phyloP scores from a whole-genome alignment of 2,113 vertebrate species.

The Conger conger region DNA sequence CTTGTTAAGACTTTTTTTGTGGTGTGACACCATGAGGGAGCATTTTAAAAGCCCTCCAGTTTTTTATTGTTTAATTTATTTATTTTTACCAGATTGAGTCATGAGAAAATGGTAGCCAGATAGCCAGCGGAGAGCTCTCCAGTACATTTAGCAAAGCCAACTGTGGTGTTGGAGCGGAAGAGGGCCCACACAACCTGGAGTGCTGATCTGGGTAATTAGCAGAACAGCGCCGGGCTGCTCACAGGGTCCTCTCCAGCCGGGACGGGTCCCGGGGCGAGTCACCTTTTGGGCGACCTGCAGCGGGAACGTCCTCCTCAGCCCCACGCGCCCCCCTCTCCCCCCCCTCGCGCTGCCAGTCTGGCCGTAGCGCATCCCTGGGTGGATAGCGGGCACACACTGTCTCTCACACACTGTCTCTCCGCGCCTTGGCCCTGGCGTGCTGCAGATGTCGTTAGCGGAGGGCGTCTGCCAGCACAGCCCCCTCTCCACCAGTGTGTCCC shows the following conservation, averaged over 20 bases:
- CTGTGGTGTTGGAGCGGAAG: not conserved
- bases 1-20: no score
- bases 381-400: constrained; percentile 41
- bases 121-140: not conserved
- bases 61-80: not conserved
- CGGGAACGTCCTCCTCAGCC: constrained; percentile 43
- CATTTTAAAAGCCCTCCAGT: not conserved
- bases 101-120: not conserved
- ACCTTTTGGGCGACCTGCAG: constrained; percentile 44
- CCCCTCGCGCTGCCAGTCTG: not conserved
- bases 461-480: constrained; percentile 25
- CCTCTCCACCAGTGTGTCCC: not conserved
- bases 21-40: not conserved
- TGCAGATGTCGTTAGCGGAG: constrained; percentile 57
- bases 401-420: constrained; percentile 48
- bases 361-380: constrained; percentile 12
- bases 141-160: not conserved
- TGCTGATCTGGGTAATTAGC: constrained; percentile 8
- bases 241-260: not conserved
- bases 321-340: not conserved
- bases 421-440: constrained; percentile 52
- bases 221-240: constrained; percentile 12
- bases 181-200: not conserved
- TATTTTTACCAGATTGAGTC: not conserved
- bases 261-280: not conserved